Base-by-base conservation (phyloP, 2,888 invertebrate genomes). In the Torymus texanus region DNA sequence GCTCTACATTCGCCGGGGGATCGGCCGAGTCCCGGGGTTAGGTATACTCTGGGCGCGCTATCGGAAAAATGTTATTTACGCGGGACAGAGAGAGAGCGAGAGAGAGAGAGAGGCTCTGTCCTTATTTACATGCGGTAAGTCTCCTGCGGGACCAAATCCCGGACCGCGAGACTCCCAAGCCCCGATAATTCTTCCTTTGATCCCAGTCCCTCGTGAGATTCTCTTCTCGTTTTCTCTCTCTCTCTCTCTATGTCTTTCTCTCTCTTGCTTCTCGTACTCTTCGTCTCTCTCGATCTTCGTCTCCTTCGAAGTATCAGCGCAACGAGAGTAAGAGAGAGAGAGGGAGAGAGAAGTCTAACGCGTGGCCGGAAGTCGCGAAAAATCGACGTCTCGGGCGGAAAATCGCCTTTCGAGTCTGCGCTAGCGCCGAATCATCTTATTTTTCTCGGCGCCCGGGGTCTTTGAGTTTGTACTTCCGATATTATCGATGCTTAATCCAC, bases 51-150 rank as follows among this genome's bases (percentile, higher is more conserved):
- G n/a, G 13, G 29, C 50, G 56, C 82, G 70, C 85, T 89, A 89
- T 88, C 86, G 88, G 89, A 89, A 90, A 90, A 89, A 89, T 88
- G 89, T 90, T 90, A 89, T 90, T 90, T 90, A 89, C 90, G 88
- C 85, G 88, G 85, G 84, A 85, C 83, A 51, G 41, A 68, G 75
- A 13, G 50, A 16, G 84, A 84, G 82, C 84, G 84, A 83, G 78
- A 84, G 85, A 41, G 58, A 29, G 84, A 61, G 65, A 16, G 62
- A 14, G 21, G 86, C 87, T 89, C 87, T 86, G 88, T 88, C 89
- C 89, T 89, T 90, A 90, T 90, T 90, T 90, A 90, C 89, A 90
- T 90, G 90, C 90, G 90, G 90, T 90, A 90, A 90, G 90, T 90
- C 90, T 90, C 90, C 90, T 88, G 84, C 89, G 90, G 88, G 90